These are phyloP conservation scores for Thymallus thymallus DNA, from an alignment of 2,113 vertebrate species.

Conservation along the genomic window DNA sequence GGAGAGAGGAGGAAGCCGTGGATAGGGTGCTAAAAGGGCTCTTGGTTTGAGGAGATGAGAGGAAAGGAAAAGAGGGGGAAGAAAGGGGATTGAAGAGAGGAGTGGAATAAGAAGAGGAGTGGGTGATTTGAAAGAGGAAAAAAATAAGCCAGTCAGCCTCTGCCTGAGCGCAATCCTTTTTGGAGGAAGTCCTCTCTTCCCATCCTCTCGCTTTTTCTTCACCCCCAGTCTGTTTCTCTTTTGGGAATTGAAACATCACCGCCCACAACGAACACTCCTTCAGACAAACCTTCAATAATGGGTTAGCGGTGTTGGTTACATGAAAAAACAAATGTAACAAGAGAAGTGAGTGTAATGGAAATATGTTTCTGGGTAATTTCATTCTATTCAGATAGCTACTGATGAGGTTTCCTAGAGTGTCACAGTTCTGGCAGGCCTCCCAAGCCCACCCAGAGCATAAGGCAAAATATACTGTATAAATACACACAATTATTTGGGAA, in stretches of 20 bases:
- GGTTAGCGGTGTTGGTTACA: no score
- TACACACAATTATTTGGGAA: no score
- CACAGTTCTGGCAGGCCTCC: slow-evolving; percentile 1
- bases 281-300: no score
- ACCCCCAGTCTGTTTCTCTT: no score
- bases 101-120: neutral
- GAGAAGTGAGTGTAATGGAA: no score
- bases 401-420: no score
- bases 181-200: neutral
- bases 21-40: neutral
- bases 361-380: no score
- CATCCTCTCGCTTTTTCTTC: neutral
- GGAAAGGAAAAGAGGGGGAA: neutral
- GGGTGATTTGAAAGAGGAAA: neutral
- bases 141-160: neutral
- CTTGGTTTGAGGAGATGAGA: neutral
- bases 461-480: no score
- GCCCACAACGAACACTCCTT: neutral
- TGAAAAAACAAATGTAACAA: no score
- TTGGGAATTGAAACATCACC: neutral
- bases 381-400: no score
- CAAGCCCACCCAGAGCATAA: no score
- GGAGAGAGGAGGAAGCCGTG: neutral
- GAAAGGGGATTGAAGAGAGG: neutral
- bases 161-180: neutral